Base-by-base conservation (phyloP, 2,888 invertebrate species). In the Agrilus biguttatus region DNA sequence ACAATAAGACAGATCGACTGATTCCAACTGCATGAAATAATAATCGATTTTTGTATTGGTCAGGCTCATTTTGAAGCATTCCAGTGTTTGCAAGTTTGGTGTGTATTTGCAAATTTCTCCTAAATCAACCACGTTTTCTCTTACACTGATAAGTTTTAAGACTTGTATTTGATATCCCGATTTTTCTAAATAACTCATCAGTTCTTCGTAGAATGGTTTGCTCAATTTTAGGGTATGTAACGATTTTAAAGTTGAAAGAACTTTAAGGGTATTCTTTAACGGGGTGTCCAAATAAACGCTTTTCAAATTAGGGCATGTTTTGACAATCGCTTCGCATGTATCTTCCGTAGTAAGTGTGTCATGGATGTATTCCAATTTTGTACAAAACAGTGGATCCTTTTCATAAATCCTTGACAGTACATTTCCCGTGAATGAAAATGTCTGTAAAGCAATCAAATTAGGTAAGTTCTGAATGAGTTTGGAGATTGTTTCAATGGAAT, bases 381-480 rank as follows among this genome's bases (percentile, higher is more conserved):
- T 74, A 61, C 70, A 72, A 52, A 75, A 77, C 12, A 70, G 65
- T 32, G 70, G 67, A 49, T 70, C 67, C 46, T 75, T 72, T 13
- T 70, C 68, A 47, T 68, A 65, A 21, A 80, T 66, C 49, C 74
- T 69, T 46, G 70, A 67, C 14, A 82, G 58, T 1, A 80, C 69
- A 54, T 72, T 74, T 1, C 81, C 82, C 34, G 80, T 77, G 59
- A 72, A 81, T 1, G 80, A 80, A 56, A 80, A 82, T 41, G 77
- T 77, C 44, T 76, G 76, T 17, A 82, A 63, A 37, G 75, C 77
- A 33, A 73, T 72, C 39, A 82, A 67, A 58, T 78, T 78, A 28
- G 77, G 78, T 54, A 80, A 68, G 53, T 73, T 69, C 51, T 72
- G 68, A 53, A 82, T 73, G 39, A 82, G 64, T 47, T 76, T 61